Percentiles rank a stretch among this genome's conserved stretches.
Conservation (phyloP, 2,797 vertebrate species). For the Phalanger gymnotis region DNA sequence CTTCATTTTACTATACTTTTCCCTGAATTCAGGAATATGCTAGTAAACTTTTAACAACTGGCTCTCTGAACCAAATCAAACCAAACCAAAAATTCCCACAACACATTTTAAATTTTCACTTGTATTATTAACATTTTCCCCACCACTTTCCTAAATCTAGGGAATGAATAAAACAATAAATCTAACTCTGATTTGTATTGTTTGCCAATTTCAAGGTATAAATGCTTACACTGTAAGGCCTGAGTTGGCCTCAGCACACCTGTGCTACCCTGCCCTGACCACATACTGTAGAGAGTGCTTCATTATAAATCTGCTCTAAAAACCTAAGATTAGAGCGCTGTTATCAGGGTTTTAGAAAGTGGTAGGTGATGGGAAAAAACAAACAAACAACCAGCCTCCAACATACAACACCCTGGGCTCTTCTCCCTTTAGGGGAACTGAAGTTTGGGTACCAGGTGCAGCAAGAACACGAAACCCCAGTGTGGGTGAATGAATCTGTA, state of each 20-base stretch:
- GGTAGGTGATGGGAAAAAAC: neutral
- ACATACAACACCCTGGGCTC: neutral
- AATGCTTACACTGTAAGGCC: neutral
- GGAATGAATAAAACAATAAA: neutral
- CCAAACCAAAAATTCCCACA: neutral
- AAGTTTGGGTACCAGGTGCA: neutral
- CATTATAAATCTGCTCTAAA: neutral
- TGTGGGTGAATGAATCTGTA: neutral
- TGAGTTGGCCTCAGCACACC: neutral
- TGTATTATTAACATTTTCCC: neutral
- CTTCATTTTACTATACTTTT: neutral
- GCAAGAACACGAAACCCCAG: neutral
- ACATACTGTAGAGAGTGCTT: neutral
- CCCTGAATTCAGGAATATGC: neutral
- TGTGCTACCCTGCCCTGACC: neutral
- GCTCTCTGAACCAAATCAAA: neutral
- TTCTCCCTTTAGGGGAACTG: neutral
- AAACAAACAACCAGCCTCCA: too few species aligned
- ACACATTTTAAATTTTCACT: neutral
- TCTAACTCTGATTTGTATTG: neutral
- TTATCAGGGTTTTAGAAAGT: neutral
- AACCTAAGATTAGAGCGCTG: neutral
- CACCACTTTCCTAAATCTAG: neutral
- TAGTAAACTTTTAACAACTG: neutral
- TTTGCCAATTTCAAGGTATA: neutral